Evolutionary conservation across 2,113 vertebrate species (phyloP).

Genomic region (Atractosteus spatula): DNA sequence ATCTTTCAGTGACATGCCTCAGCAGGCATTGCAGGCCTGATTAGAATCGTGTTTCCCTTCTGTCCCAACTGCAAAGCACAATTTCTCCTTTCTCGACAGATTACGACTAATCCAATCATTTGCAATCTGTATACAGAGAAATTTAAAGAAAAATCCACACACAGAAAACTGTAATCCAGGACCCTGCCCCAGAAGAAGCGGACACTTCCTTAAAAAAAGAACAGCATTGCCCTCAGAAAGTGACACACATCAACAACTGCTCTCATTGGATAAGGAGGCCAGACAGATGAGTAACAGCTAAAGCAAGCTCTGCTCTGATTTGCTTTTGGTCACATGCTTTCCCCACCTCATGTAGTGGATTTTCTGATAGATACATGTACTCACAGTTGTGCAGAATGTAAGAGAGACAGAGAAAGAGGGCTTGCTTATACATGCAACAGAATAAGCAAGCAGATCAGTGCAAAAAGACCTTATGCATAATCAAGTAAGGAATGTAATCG

Average conservation of each 20-base stretch:
- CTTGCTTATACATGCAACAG: no score
- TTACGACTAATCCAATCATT: slow-evolving; percentile 21
- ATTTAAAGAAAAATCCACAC: slow-evolving; percentile 20
- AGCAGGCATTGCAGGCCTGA: slow-evolving; percentile 14
- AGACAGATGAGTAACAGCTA: slow-evolving; percentile 46
- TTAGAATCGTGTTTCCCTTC: slow-evolving; percentile 8
- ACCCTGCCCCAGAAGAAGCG: slow-evolving; percentile 64
- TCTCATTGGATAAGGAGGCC: slow-evolving; percentile 51
- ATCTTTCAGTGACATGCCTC: slow-evolving; percentile 56
- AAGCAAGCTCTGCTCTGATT: slow-evolving; percentile 48
- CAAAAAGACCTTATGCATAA: not conserved
- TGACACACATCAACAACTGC: slow-evolving; percentile 33
- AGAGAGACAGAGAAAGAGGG: slow-evolving; percentile 10
- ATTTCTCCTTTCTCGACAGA: slow-evolving; percentile 15
- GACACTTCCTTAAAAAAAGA: slow-evolving; percentile 60
- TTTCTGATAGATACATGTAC: slow-evolving; percentile 26
- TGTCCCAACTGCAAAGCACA: not conserved
- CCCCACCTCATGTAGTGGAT: slow-evolving; percentile 27
- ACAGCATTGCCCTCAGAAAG: slow-evolving; percentile 34
- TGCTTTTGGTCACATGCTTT: slow-evolving; percentile 55
- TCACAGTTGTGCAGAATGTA: slow-evolving; percentile 38
- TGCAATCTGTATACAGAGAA: slow-evolving; percentile 17
- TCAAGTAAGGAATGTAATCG: not conserved
- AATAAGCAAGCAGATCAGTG: no score
- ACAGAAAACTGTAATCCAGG: slow-evolving; percentile 47